phyloP scores from a whole-genome alignment of 2,797 vertebrate species.

The Bradypodion ventrale region DNA sequence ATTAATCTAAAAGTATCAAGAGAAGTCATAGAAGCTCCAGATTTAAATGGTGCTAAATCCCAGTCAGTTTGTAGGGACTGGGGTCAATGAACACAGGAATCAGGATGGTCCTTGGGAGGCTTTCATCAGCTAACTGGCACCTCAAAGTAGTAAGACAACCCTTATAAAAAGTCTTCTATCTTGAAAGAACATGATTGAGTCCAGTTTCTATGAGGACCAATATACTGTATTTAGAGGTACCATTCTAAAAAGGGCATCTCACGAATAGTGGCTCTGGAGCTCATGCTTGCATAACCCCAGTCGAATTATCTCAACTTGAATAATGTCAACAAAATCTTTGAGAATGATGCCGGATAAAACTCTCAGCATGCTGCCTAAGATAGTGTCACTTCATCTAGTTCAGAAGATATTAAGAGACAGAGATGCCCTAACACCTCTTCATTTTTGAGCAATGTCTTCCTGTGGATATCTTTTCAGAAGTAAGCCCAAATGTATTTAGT shows the following conservation, averaged over 20 bases:
- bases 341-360: background rate
- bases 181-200: background rate
- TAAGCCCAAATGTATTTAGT: background rate
- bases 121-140: background rate
- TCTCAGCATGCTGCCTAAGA: conserved; percentile 32
- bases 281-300: conserved; percentile 24
- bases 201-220: conserved; percentile 11
- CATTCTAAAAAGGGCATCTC: conserved; percentile 24
- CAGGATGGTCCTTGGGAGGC: background rate
- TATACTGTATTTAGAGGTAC: background rate
- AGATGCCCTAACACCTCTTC: conserved; percentile 20
- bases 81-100: background rate
- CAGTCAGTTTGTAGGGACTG: background rate
- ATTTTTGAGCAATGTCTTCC: background rate
- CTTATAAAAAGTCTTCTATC: background rate
- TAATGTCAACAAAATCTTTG: conserved; percentile 16
- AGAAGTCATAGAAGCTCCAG: background rate
- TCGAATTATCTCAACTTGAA: conserved; percentile 23
- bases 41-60: background rate
- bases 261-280: background rate
- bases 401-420: conserved; percentile 62
- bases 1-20: background rate
- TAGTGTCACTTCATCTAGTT: conserved; percentile 46
- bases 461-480: background rate
- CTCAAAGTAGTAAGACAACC: background rate